These are phyloP conservation scores for Maniola jurtina DNA, from an alignment of 1,140 invertebrate species.

Conservation along the genomic window DNA sequence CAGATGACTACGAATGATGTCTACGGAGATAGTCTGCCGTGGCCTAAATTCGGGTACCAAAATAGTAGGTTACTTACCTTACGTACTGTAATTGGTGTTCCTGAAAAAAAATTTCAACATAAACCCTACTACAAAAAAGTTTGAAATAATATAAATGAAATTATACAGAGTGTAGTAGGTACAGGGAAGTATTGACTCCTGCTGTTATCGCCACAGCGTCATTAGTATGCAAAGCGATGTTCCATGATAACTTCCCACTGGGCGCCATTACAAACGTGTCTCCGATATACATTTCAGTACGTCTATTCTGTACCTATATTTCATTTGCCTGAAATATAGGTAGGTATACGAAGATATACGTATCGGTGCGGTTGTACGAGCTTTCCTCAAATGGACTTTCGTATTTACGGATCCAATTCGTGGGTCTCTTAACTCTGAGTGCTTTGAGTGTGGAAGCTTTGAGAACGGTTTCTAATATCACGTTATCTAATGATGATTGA, in stretches of 20 bases:
- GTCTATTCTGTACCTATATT: conserved; percentile 12
- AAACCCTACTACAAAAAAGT: no score
- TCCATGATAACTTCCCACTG: conserved; percentile 57
- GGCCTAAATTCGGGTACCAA: no score
- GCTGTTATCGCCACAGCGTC: conserved; percentile 56
- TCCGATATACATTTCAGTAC: conserved; percentile 19
- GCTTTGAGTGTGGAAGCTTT: conserved; percentile 49
- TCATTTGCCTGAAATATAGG: conserved; percentile 19
- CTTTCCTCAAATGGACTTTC: conserved; percentile 24
- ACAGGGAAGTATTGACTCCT: conserved; percentile 34
- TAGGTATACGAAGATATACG: background rate
- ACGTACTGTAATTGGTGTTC: no score
- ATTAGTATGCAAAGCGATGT: conserved; percentile 63
- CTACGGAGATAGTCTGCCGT: no score
- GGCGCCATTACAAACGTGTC: conserved; percentile 39
- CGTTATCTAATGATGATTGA: conserved; percentile 74
- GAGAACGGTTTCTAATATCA: conserved; percentile 55
- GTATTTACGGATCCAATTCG: conserved; percentile 42
- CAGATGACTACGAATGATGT: no score
- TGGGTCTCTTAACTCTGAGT: conserved; percentile 36
- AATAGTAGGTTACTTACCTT: no score
- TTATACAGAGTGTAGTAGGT: conserved; percentile 22
- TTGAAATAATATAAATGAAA: background rate
- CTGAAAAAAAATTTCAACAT: no score
- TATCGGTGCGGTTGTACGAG: background rate